These are phyloP conservation scores for Coenonympha glycerion DNA, from an alignment of 2,888 invertebrate genomes.

Conservation along the genomic window DNA sequence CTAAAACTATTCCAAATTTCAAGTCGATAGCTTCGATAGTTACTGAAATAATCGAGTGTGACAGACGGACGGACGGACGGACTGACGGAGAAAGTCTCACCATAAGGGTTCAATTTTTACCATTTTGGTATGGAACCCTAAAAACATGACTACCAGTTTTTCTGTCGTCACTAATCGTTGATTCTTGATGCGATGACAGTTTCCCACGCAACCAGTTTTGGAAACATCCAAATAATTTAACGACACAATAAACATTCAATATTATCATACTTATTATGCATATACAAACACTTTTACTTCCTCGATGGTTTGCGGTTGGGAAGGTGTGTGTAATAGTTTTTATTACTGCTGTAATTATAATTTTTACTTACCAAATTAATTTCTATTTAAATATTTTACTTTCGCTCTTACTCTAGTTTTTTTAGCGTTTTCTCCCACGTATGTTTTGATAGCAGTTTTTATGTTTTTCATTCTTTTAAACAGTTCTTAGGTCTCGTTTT, in stretches of 20 bases:
- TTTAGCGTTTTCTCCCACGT: background rate
- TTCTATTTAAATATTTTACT: background rate
- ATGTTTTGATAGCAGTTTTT: background rate
- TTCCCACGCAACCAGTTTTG: conserved; percentile 31
- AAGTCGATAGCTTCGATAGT: no score
- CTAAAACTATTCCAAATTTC: no score
- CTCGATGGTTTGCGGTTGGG: conserved; percentile 7
- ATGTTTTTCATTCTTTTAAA: background rate
- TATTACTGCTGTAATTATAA: background rate
- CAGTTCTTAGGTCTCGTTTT: no score
- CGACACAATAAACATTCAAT: conserved; percentile 6
- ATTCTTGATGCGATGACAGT: conserved; percentile 23
- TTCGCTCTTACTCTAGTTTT: no score
- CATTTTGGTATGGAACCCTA: no score
- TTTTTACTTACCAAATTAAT: background rate
- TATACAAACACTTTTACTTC: conserved; percentile 22
- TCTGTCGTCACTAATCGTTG: background rate
- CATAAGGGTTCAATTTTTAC: no score
- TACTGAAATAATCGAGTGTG: no score
- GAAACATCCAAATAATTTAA: conserved; percentile 1
- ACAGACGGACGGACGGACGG: no score
- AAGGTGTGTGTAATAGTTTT: background rate
- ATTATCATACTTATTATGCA: background rate
- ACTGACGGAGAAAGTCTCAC: no score
- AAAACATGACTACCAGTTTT: background rate